Evolutionary conservation across 2,113 vertebrate species (phyloP).

Genomic region (Psilopsiagon aymara): DNA sequence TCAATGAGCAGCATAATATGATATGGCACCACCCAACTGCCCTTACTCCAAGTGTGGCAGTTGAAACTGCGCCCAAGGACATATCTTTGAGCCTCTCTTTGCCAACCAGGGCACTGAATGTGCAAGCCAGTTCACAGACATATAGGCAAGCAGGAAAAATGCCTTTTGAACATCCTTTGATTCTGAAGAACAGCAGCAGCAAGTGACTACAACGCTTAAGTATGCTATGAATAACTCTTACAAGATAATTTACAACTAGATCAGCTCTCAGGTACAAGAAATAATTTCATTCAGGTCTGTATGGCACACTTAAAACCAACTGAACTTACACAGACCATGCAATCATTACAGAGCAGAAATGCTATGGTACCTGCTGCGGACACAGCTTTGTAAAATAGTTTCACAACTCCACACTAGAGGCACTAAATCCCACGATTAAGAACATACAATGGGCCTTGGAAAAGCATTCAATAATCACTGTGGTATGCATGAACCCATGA

Average conservation of each 20-base stretch:
- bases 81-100: not conserved
- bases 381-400: not conserved
- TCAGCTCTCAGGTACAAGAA: not conserved
- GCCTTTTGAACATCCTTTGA: not conserved
- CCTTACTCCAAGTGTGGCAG: not conserved
- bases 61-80: not conserved
- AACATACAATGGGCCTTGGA: not conserved
- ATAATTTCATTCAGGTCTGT: not conserved
- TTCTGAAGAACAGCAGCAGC: not conserved
- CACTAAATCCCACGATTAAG: not conserved
- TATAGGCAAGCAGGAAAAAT: not conserved
- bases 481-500: constrained; percentile 26
- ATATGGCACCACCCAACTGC: not conserved
- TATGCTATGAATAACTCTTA: rapidly evolving
- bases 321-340: not conserved
- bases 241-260: not conserved
- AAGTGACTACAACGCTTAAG: not conserved
- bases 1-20: not conserved
- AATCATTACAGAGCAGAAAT: not conserved
- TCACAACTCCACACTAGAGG: constrained; percentile 40
- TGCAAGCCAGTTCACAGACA: not conserved
- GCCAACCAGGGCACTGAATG: not conserved
- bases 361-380: not conserved
- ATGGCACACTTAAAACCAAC: not conserved
- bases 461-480: constrained; percentile 44